A percentile compares a stretch with the other conserved stretches of the same genome.
phyloP scores from a whole-genome alignment of 2,888 invertebrate genomes.

The Vesta saturnalis region DNA sequence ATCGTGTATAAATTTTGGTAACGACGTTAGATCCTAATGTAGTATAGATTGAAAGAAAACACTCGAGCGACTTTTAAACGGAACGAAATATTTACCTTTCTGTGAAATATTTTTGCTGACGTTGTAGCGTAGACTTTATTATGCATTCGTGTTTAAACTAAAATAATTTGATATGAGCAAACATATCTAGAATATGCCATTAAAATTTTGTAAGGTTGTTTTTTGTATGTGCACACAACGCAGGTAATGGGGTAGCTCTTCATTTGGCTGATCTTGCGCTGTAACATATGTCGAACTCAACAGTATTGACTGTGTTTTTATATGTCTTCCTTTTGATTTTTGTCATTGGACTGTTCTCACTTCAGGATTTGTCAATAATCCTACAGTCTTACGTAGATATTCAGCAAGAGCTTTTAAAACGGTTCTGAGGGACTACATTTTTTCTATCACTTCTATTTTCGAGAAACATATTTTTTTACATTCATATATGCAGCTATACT shows the following conservation, averaged over 20 bases:
- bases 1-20: constrained; percentile 11
- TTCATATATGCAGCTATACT: too few species aligned
- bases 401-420: too few species aligned
- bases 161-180: not conserved
- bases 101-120: not conserved
- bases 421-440: too few species aligned
- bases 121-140: not conserved
- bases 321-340: not conserved
- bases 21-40: too few species aligned
- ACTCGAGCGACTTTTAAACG: not conserved
- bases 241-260: not conserved
- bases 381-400: not conserved
- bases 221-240: not conserved
- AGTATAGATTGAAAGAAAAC: constrained; percentile 16
- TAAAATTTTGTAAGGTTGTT: not conserved
- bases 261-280: constrained; percentile 3
- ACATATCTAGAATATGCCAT: not conserved
- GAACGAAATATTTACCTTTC: constrained; percentile 6
- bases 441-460: too few species aligned
- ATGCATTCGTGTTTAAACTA: not conserved
- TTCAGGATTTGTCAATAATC: not conserved
- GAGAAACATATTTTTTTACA: too few species aligned
- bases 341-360: not conserved
- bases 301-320: not conserved
- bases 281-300: constrained; percentile 3